Evolutionary conservation across 2,888 invertebrate species (phyloP).

Genomic region (Archips xylosteana): DNA sequence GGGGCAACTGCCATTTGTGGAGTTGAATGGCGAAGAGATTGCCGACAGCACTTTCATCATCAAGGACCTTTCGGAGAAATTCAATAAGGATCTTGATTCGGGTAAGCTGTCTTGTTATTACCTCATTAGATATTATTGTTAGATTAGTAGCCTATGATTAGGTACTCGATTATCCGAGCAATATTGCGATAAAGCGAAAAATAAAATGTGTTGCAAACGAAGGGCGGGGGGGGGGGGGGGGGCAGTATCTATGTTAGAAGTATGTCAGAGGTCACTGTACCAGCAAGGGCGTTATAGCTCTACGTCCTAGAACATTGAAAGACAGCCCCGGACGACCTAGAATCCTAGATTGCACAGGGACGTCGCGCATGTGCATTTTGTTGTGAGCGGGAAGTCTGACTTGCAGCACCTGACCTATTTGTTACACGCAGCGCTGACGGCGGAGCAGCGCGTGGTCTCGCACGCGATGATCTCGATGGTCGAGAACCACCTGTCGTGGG

Average conservation of each 20-base stretch:
- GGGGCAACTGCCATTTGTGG: slow-evolving; percentile 97
- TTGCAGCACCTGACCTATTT: slow-evolving; percentile 50
- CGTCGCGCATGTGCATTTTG: slow-evolving; percentile 71
- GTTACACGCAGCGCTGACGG: slow-evolving; percentile 86
- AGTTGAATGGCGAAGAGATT: slow-evolving; percentile 97
- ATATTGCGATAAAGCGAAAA: neutral
- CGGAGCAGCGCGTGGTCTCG: slow-evolving; percentile 94
- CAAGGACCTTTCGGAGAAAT: slow-evolving; percentile 93
- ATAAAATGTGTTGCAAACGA: neutral
- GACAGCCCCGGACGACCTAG: slow-evolving; percentile 48
- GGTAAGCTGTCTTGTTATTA: slow-evolving; percentile 59
- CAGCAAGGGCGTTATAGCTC: slow-evolving; percentile 11
- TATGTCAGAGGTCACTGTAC: slow-evolving; percentile 11
- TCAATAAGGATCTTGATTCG: slow-evolving; percentile 93
- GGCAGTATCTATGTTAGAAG: neutral
- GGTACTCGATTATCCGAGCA: neutral
- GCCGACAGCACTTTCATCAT: slow-evolving; percentile 97
- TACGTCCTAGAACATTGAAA: slow-evolving; percentile 17
- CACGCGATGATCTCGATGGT: slow-evolving; percentile 98
- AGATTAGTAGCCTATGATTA: slow-evolving; percentile 23
- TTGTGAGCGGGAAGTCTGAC: slow-evolving; percentile 39
- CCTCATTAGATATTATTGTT: slow-evolving; percentile 39
- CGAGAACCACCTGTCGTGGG: slow-evolving; percentile 97
- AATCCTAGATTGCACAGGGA: slow-evolving; percentile 50
- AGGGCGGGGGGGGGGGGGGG: no score